Conservation (phyloP, 2,797 vertebrate species). For the Acanthurus tractus region DNA sequence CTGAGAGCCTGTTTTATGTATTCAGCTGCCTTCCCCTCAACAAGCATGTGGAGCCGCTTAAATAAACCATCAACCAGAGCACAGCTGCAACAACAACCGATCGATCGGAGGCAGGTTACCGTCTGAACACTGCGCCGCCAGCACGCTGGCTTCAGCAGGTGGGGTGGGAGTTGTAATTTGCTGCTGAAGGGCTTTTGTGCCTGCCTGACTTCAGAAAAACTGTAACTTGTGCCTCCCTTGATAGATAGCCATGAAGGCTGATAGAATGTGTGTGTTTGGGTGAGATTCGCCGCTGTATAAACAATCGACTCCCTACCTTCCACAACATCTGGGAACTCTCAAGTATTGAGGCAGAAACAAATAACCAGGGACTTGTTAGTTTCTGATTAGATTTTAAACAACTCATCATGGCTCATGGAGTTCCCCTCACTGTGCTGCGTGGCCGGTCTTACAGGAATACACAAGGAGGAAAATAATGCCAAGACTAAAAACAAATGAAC, state of each 20-base stretch:
- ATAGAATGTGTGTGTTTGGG: slow-evolving; percentile 89
- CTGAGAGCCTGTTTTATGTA: slow-evolving; percentile 99
- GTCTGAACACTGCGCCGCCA: slow-evolving; percentile 90
- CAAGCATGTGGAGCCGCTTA: slow-evolving; percentile 99
- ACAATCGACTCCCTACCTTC: slow-evolving; percentile 90
- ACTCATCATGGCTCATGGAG: slow-evolving; percentile 85
- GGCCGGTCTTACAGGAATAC: slow-evolving; percentile 71
- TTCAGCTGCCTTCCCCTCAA: slow-evolving; percentile 99
- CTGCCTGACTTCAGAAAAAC: slow-evolving; percentile 88
- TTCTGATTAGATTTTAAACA: slow-evolving; percentile 90
- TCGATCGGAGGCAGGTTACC: slow-evolving; percentile 97
- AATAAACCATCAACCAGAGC: slow-evolving; percentile 96
- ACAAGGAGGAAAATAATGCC: slow-evolving; percentile 50
- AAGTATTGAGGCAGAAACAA: slow-evolving; percentile 87
- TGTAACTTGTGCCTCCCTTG: slow-evolving; percentile 89
- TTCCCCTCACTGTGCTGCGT: slow-evolving; percentile 72
- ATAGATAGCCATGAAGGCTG: slow-evolving; percentile 87
- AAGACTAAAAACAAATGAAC: slow-evolving; percentile 66
- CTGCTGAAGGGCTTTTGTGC: slow-evolving; percentile 89
- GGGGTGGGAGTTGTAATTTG: slow-evolving; percentile 91
- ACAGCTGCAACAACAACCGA: slow-evolving; percentile 99
- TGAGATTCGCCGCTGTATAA: slow-evolving; percentile 89
- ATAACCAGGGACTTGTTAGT: slow-evolving; percentile 89
- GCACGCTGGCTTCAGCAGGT: slow-evolving; percentile 95
- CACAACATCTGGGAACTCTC: slow-evolving; percentile 90